A percentile compares a stretch with the other conserved stretches of the same genome.
Conservation (phyloP, 2,113 vertebrate genomes). For the Pterocles gutturalis region DNA sequence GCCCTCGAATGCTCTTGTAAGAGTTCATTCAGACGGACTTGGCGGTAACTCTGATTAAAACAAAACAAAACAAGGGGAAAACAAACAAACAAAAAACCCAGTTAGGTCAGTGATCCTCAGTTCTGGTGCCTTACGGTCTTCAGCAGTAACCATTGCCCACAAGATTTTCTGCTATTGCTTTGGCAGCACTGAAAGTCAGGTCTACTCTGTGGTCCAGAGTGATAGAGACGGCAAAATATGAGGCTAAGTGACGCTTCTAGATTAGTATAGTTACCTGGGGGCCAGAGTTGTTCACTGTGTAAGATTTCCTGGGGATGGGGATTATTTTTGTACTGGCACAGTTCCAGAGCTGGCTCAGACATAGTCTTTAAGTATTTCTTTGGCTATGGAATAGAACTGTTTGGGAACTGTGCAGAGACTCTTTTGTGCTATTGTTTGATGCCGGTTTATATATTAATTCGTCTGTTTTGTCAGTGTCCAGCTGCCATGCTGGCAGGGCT, state of each 20-base stretch:
- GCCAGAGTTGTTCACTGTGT: neutral
- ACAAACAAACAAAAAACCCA: neutral
- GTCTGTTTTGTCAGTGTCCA: neutral
- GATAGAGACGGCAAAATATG: neutral
- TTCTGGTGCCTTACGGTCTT: neutral
- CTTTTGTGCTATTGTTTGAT: neutral
- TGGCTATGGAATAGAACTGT: neutral
- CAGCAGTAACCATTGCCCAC: neutral
- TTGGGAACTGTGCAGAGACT: neutral
- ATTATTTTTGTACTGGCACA: neutral
- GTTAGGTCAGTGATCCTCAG: neutral
- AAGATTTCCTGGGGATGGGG: neutral
- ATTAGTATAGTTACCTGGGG: neutral
- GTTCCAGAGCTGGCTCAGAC: neutral
- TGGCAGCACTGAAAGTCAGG: neutral
- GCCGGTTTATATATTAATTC: neutral
- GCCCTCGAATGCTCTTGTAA: conserved; percentile 89
- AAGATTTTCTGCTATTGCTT: neutral
- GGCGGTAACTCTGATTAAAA: conserved; percentile 87
- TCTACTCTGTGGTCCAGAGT: neutral
- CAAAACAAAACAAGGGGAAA: neutral
- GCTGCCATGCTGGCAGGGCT: neutral
- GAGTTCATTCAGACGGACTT: conserved; percentile 93
- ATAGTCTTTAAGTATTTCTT: neutral
- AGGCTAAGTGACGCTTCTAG: neutral